phyloP scores from a whole-genome alignment of 2,888 invertebrate genomes.

The Alloplasta piceator region DNA sequence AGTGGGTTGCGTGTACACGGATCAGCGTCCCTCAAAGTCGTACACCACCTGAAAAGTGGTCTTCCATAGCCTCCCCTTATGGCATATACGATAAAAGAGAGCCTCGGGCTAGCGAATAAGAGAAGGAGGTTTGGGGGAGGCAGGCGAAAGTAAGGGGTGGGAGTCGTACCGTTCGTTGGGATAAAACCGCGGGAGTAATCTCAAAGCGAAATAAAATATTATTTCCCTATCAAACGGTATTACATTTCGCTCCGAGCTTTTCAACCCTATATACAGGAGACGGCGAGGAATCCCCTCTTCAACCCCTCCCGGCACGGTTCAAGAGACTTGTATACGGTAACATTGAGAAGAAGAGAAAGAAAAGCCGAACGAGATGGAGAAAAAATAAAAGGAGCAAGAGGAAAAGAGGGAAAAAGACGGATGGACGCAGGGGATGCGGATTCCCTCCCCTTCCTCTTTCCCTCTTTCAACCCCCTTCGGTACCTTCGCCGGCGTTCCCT shows the following conservation, averaged over 20 bases:
- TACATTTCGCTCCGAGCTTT: slow-evolving; percentile 74
- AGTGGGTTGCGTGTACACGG: slow-evolving; percentile 51
- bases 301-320: slow-evolving; percentile 2
- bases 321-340: slow-evolving; percentile 39
- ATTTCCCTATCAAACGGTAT: slow-evolving; percentile 80
- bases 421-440: slow-evolving; percentile 35
- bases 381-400: too few species aligned
- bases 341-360: not conserved
- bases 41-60: slow-evolving; percentile 47
- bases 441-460: slow-evolving; percentile 65
- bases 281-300: slow-evolving; percentile 24
- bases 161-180: slow-evolving; percentile 68
- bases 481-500: not conserved
- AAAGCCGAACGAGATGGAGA: not conserved
- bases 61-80: not conserved
- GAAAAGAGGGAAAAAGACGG: slow-evolving; percentile 13
- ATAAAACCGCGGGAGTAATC: slow-evolving; percentile 75
- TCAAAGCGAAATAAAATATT: slow-evolving; percentile 80
- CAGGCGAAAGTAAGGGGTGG: slow-evolving; percentile 30
- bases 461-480: slow-evolving; percentile 10
- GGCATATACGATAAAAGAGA: slow-evolving; percentile 27
- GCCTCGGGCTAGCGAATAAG: slow-evolving; percentile 56
- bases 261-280: slow-evolving; percentile 31
- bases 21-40: slow-evolving; percentile 47
- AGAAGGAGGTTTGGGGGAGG: not conserved